A percentile compares a stretch with the other conserved stretches of the same genome.
These are phyloP conservation scores for Timema podura DNA, from an alignment of 2,888 invertebrate genomes.

Conservation along the genomic window DNA sequence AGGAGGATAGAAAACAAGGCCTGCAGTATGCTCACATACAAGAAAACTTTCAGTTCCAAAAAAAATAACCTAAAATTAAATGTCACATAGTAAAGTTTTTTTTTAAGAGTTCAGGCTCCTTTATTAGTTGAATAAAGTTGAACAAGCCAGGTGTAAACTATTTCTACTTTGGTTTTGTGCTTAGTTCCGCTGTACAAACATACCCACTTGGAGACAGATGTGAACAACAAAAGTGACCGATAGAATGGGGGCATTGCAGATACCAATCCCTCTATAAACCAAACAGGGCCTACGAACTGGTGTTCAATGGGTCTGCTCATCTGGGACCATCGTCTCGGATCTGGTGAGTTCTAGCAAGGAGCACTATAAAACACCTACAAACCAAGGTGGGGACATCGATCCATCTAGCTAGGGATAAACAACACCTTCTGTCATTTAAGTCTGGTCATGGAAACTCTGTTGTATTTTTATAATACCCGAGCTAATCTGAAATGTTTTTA, in stretches of 20 bases:
- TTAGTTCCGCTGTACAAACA: constrained; percentile 67
- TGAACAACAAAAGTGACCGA: constrained; percentile 81
- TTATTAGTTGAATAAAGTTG: no score
- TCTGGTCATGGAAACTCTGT: no score
- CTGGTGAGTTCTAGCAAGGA: no score
- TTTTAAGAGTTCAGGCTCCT: neutral
- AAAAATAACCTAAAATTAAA: no score
- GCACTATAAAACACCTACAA: no score
- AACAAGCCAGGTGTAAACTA: constrained; percentile 3
- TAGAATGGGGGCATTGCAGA: constrained; percentile 92
- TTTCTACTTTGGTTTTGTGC: constrained; percentile 28
- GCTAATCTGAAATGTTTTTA: no score
- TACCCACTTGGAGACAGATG: constrained; percentile 82
- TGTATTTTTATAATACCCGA: no score
- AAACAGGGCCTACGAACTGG: constrained; percentile 89
- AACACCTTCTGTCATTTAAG: no score
- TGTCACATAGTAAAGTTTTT: neutral
- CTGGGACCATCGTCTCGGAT: constrained; percentile 91
- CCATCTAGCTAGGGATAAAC: no score
- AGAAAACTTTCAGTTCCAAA: neutral
- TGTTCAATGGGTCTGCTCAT: constrained; percentile 95
- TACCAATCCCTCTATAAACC: constrained; percentile 88
- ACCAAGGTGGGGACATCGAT: no score
- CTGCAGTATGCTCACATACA: neutral
- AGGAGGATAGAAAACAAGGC: neutral